phyloP scores from a whole-genome alignment of 2,888 invertebrate genomes.

The Stomorhina lunata region DNA sequence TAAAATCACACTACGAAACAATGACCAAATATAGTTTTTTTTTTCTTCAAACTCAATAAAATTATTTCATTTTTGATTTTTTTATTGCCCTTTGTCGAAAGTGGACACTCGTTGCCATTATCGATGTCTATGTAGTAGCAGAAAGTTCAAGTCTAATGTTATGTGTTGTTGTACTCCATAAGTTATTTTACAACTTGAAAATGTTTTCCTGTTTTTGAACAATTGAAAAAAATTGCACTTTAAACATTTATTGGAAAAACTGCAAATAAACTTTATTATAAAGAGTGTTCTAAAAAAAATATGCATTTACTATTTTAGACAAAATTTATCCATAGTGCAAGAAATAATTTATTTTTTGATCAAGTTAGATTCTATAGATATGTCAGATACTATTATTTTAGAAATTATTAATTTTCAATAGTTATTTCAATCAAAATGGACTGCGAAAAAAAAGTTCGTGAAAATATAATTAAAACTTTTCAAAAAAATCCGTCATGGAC shows the following conservation, averaged over 20 bases:
- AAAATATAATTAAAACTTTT: too few species aligned
- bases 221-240: slow-evolving; percentile 47
- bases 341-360: too few species aligned
- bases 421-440: too few species aligned
- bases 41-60: slow-evolving; percentile 49
- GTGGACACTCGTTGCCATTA: not conserved
- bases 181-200: slow-evolving; percentile 32
- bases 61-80: slow-evolving; percentile 51
- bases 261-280: slow-evolving; percentile 2
- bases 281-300: too few species aligned
- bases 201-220: not conserved
- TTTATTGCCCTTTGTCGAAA: slow-evolving; percentile 57
- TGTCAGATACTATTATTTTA: too few species aligned
- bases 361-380: too few species aligned
- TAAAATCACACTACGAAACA: slow-evolving; percentile 28
- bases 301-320: too few species aligned
- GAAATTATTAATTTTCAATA: too few species aligned
- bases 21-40: slow-evolving; percentile 35
- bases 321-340: too few species aligned
- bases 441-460: too few species aligned
- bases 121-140: slow-evolving; percentile 24
- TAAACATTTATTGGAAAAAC: slow-evolving; percentile 40
- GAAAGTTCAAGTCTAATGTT: slow-evolving; percentile 31
- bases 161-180: slow-evolving; percentile 21
- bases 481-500: too few species aligned